phyloP scores from a whole-genome alignment of 2,888 invertebrate species.

The Dolichomitus sp. region DNA sequence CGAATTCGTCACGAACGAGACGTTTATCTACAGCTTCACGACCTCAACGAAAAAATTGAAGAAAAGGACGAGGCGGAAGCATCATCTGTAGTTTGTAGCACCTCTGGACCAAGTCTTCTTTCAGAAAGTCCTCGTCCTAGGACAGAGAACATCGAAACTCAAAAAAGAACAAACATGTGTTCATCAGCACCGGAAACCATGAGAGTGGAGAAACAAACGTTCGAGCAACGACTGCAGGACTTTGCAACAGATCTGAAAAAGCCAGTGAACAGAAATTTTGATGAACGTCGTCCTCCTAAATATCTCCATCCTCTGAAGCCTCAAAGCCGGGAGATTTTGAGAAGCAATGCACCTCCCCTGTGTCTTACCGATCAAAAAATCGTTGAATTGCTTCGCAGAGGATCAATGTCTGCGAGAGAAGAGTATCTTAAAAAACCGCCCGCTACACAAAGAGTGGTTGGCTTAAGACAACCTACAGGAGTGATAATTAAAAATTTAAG shows the following conservation, averaged over 20 bases:
- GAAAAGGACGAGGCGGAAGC: slow-evolving; percentile 74
- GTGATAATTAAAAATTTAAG: slow-evolving; percentile 73
- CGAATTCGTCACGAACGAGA: slow-evolving; percentile 71
- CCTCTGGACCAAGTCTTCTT: slow-evolving; percentile 14
- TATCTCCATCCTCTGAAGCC: slow-evolving; percentile 34
- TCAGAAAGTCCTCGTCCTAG: neutral
- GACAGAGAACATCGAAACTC: slow-evolving; percentile 67
- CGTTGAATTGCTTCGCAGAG: slow-evolving; percentile 41
- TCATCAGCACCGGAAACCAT: slow-evolving; percentile 58
- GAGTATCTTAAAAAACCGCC: slow-evolving; percentile 30
- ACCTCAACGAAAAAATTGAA: slow-evolving; percentile 71
- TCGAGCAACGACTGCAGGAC: neutral
- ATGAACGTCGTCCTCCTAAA: slow-evolving; percentile 49
- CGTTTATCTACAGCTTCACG: slow-evolving; percentile 67
- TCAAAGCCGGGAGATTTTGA: slow-evolving; percentile 43
- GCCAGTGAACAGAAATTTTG: slow-evolving; percentile 35
- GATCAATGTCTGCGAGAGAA: slow-evolving; percentile 52
- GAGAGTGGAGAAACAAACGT: slow-evolving; percentile 28
- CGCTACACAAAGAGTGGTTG: slow-evolving; percentile 14
- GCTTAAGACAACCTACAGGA: slow-evolving; percentile 42
- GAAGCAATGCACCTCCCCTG: slow-evolving; percentile 56
- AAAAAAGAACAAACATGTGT: slow-evolving; percentile 71
- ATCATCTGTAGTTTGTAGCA: slow-evolving; percentile 12
- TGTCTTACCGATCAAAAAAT: slow-evolving; percentile 51
- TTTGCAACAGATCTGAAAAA: slow-evolving; percentile 5